Conservation (phyloP, 2,113 vertebrate species). For the Illadopsis cleaveri region DNA sequence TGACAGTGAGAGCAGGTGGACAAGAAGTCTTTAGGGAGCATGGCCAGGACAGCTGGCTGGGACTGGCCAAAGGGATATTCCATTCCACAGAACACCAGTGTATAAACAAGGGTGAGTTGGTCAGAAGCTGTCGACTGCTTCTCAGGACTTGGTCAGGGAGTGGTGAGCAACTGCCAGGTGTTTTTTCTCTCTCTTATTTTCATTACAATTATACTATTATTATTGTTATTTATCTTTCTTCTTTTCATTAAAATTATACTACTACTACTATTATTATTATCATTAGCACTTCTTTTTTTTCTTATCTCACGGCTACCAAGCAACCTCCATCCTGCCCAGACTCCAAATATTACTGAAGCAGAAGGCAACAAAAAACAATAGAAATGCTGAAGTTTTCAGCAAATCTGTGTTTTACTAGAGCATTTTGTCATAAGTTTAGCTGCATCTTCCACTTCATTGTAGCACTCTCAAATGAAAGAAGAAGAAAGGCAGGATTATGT, state of each 20-base stretch:
- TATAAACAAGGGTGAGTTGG: neutral
- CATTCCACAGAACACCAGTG: neutral
- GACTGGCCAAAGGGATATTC: neutral
- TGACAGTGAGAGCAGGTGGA: neutral
- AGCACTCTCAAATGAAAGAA: neutral
- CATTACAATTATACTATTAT: neutral
- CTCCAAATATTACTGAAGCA: neutral
- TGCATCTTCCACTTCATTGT: neutral
- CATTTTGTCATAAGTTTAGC: neutral
- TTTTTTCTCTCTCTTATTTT: neutral
- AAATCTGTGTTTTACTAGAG: neutral
- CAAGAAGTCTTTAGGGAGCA: neutral
- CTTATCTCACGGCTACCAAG: neutral
- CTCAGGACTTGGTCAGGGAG: neutral
- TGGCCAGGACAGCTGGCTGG: neutral
- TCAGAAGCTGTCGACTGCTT: rapidly evolving
- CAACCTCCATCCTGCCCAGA: neutral
- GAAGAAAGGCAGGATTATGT: neutral
- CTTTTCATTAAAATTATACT: neutral
- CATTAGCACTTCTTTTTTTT: neutral
- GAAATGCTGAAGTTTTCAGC: neutral
- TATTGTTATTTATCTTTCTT: neutral
- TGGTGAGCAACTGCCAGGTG: neutral
- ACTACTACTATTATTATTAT: too few species aligned
- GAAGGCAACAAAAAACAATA: neutral